Base-by-base conservation (phyloP, 2,888 invertebrate genomes). In the Meiosimyza platycephala region DNA sequence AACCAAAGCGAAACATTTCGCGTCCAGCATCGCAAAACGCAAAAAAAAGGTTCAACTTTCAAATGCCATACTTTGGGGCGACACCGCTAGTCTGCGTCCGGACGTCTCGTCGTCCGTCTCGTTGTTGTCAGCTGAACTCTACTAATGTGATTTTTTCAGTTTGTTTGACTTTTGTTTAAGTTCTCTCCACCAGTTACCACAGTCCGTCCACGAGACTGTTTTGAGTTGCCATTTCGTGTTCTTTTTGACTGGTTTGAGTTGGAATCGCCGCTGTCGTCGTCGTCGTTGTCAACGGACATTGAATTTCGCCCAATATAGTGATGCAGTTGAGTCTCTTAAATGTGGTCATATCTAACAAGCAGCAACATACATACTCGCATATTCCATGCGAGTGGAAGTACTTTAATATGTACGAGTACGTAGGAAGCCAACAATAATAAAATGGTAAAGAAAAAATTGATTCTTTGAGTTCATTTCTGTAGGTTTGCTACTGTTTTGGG, bases 91-190 rank as follows among this genome's bases (percentile, higher is more conserved):
- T 52, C 28, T 33, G 12, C 54, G n/a, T 28, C 48, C 57, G 18
- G 11, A 52, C 22, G 18, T 54, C 22, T 55, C 12, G 11, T 63
- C 48, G 40, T 40, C 47, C 15, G 2, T 9, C 12, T 50, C 64
- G 51, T 51, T 51, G 51, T 64, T 28, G 50, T 51, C 18, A 40
- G 64, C 40, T 28, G 47, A 63, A 67, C 67, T 57, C 50, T 60
- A 52, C 54, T 70, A 70, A 63, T 70, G 54, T 69, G 69, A 70
- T 62, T 70, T 63, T 63, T 70, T 63, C 55, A 67, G 68, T 68
- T 59, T 57, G 62, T 70, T 70, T 60, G 60, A 69, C 68, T 69
- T 51, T 60, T 69, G 59, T 60, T 69, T 5, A 60, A 60, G 68
- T 69, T 50, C 59, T 18, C 2, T 40, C 57, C 22, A 28, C 33